Evolutionary conservation across 2,797 vertebrate species (phyloP).

Genomic region (Onychomys leucogaster): DNA sequence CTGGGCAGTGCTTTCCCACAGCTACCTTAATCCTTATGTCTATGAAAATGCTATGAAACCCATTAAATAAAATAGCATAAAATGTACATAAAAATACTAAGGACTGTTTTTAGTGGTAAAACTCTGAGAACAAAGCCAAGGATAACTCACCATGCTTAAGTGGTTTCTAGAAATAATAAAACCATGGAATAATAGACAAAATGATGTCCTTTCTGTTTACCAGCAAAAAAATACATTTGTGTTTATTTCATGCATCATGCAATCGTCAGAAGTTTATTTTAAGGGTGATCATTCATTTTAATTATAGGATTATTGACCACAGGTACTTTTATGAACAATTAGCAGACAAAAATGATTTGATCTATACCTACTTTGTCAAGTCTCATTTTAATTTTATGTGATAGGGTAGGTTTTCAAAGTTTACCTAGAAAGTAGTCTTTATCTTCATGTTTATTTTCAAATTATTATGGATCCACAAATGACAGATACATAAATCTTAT

Average conservation of each 20-base stretch:
- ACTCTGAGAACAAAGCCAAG: not conserved
- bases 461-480: conserved; percentile 4
- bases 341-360: not conserved
- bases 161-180: not conserved
- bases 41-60: not conserved
- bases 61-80: not conserved
- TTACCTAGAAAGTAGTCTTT: not conserved
- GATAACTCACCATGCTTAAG: not conserved
- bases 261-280: not conserved
- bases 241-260: not conserved
- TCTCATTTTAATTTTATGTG: conserved; percentile 33
- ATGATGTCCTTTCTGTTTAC: not conserved
- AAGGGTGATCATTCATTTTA: not conserved
- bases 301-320: not conserved
- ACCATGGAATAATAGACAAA: not conserved
- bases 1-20: not conserved
- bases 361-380: not conserved
- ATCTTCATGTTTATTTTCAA: conserved; percentile 26
- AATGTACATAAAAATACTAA: conserved; percentile 6
- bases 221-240: not conserved
- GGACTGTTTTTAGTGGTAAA: not conserved
- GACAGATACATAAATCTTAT: not conserved
- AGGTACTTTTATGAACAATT: not conserved
- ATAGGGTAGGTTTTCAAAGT: not conserved
- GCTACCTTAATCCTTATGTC: not conserved